These are phyloP conservation scores for Myotis myotis DNA, from an alignment of 2,797 vertebrate species.

Conservation along the genomic window DNA sequence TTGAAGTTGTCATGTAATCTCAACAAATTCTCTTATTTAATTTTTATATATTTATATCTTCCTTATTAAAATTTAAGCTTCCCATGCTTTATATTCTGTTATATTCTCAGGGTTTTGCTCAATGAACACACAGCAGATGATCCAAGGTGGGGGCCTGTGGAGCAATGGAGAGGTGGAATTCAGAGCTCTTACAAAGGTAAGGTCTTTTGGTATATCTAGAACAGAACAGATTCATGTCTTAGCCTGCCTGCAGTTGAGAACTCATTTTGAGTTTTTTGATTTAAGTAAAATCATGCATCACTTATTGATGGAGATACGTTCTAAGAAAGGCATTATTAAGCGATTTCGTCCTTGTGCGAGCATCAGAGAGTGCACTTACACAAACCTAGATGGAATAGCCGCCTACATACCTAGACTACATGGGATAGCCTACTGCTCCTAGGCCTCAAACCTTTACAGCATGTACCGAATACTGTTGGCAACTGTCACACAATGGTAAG, in stretches of 20 bases:
- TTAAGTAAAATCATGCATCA: neutral
- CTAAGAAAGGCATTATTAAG: neutral
- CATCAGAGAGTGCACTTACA: neutral
- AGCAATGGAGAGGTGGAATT: neutral
- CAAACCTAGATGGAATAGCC: neutral
- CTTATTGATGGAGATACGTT: neutral
- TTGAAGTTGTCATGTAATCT: neutral
- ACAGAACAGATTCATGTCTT: neutral
- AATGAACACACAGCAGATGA: neutral
- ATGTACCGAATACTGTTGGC: neutral
- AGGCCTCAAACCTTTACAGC: neutral
- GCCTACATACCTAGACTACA: neutral
- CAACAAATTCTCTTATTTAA: conserved; percentile 20
- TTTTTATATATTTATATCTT: neutral
- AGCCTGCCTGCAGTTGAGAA: neutral
- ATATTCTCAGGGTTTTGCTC: neutral
- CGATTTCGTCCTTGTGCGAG: neutral
- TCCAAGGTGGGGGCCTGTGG: neutral
- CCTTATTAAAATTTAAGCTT: neutral
- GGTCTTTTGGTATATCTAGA: neutral
- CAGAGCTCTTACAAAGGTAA: neutral
- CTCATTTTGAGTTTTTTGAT: neutral
- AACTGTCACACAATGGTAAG: neutral
- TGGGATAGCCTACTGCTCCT: neutral
- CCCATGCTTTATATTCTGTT: neutral